A percentile compares a stretch with the other conserved stretches of the same genome.
Conservation (phyloP, 2,797 vertebrate genomes). For the Gymnopithys bicolor region DNA sequence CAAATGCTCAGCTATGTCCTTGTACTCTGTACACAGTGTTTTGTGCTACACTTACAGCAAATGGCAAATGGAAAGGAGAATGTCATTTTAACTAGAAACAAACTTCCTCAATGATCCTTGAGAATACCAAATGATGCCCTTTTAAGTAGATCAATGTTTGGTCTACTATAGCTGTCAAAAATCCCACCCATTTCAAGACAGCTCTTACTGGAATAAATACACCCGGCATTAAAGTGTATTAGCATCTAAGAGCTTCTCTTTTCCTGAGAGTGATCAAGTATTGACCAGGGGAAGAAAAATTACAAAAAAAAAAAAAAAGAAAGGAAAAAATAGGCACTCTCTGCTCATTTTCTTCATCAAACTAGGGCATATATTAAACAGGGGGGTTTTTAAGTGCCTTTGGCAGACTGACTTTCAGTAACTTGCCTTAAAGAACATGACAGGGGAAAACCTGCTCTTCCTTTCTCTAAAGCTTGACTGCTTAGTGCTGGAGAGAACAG, state of each 20-base stretch:
- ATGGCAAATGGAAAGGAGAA: slow-evolving; percentile 35
- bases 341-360: slow-evolving; percentile 34
- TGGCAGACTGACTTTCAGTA: slow-evolving; percentile 24
- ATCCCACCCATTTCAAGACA: slow-evolving; percentile 46
- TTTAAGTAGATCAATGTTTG: slow-evolving; percentile 63
- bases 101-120: slow-evolving; percentile 25
- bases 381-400: slow-evolving; percentile 10
- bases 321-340: not conserved
- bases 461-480: not conserved
- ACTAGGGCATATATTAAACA: slow-evolving; percentile 34
- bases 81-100: slow-evolving; percentile 34
- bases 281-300: not conserved
- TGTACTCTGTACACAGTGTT: not conserved
- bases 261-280: slow-evolving; percentile 30
- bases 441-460: not conserved
- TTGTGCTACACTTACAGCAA: not conserved
- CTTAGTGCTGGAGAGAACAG: not conserved
- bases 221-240: slow-evolving; percentile 46
- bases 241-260: not conserved
- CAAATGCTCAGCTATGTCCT: not conserved
- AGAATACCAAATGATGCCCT: slow-evolving; percentile 59
- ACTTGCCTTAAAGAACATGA: not conserved
- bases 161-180: slow-evolving; percentile 55
- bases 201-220: slow-evolving; percentile 44
- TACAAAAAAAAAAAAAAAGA: not conserved